A percentile compares a stretch with the other conserved stretches of the same genome.
phyloP scores from a whole-genome alignment of 2,888 invertebrate genomes.

The Rhamphomyia laevipes region DNA sequence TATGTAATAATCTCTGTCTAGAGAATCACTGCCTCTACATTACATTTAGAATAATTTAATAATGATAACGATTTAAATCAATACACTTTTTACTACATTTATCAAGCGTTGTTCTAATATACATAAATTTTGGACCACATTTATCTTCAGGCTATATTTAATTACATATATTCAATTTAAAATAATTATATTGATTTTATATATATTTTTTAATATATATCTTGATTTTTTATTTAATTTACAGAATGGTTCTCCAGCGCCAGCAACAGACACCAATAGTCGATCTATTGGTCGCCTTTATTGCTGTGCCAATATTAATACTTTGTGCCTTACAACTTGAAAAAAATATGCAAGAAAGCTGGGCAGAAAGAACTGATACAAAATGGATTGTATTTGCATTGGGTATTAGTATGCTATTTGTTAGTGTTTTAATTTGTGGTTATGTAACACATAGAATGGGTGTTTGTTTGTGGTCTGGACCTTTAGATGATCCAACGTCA shows the following conservation, averaged over 20 bases:
- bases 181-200: too few relatives aligned
- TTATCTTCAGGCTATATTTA: too few relatives aligned
- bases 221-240: too few relatives aligned
- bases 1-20: too few relatives aligned
- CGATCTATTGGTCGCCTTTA: conserved; percentile 37
- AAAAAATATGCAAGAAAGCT: conserved; percentile 34
- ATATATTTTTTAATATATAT: too few relatives aligned
- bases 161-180: too few relatives aligned
- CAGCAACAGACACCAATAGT: conserved; percentile 30
- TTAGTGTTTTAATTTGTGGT: conserved; percentile 37
- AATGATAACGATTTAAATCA: too few relatives aligned
- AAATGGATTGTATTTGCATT: conserved; percentile 38
- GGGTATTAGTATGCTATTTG: conserved; percentile 35
- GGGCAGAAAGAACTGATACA: conserved; percentile 29
- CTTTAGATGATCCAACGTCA: conserved; percentile 27
- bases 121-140: too few relatives aligned
- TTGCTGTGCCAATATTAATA: conserved; percentile 36
- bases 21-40: too few relatives aligned
- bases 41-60: too few relatives aligned
- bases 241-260: background rate
- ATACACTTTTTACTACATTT: too few relatives aligned
- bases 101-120: too few relatives aligned
- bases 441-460: conserved; percentile 40
- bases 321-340: conserved; percentile 37
- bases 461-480: conserved; percentile 38